These are phyloP conservation scores for Gymnobelideus leadbeateri DNA, from an alignment of 2,113 vertebrate species.

Conservation along the genomic window DNA sequence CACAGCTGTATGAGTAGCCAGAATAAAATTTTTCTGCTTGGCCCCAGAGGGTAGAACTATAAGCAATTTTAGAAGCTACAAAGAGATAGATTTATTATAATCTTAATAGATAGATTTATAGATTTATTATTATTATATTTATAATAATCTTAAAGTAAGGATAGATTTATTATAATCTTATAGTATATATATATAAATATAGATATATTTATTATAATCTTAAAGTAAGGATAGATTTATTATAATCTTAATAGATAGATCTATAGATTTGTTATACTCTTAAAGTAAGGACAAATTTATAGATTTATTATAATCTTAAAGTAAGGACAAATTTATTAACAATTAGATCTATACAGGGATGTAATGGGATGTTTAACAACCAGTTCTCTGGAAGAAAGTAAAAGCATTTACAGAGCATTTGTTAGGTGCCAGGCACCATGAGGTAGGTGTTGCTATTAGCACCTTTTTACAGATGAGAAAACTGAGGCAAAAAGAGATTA, in stretches of 20 bases:
- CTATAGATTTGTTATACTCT: too few species aligned
- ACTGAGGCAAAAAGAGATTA: neutral
- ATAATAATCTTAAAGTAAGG: too few species aligned
- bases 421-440: neutral
- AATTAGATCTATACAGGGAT: neutral
- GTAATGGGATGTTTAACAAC: neutral
- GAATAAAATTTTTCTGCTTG: neutral
- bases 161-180: too few species aligned
- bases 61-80: neutral
- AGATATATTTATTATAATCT: too few species aligned
- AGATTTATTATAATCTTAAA: neutral
- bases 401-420: neutral
- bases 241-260: too few species aligned
- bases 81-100: neutral
- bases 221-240: too few species aligned
- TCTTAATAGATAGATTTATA: too few species aligned
- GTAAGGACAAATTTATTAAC: neutral
- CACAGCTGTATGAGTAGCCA: neutral
- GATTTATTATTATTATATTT: too few species aligned
- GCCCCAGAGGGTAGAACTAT: neutral
- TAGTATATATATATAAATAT: too few species aligned
- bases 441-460: neutral
- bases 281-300: too few species aligned
- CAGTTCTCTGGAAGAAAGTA: neutral
- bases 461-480: neutral